Conservation (phyloP, 2,888 invertebrate genomes). For the Spisula solida region DNA sequence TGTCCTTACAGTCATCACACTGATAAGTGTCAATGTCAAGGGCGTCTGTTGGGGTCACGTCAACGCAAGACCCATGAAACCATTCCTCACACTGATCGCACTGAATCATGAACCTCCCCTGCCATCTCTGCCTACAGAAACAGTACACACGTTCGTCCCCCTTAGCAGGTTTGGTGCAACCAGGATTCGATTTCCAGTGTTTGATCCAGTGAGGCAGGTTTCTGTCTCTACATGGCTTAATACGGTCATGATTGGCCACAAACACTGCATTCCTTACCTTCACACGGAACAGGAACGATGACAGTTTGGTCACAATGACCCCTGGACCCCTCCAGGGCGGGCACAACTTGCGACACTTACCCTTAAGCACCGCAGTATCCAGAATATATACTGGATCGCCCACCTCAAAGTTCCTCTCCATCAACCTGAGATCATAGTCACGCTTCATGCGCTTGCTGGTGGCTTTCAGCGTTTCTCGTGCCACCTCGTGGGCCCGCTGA, state of each 20-base stretch:
- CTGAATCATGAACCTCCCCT: no score
- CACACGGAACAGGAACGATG: constrained; percentile 50
- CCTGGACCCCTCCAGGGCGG: constrained; percentile 64
- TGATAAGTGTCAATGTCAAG: no score
- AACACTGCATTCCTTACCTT: not conserved
- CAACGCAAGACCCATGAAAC: no score
- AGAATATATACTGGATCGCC: constrained; percentile 59
- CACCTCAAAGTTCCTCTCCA: constrained; percentile 38
- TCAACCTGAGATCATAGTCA: constrained; percentile 49
- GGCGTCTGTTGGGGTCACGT: no score
- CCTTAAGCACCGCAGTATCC: constrained; percentile 24
- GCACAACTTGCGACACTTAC: constrained; percentile 44
- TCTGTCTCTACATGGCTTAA: constrained; percentile 53
- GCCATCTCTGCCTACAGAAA: not conserved
- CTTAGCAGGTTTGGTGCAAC: not conserved
- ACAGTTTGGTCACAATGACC: constrained; percentile 53
- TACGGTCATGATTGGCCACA: constrained; percentile 56
- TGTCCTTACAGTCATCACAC: no score
- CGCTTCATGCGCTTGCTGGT: constrained; percentile 30
- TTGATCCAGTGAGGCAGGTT: constrained; percentile 44
- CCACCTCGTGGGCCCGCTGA: not conserved
- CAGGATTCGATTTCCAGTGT: not conserved
- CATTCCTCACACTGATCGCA: no score
- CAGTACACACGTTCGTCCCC: not conserved
- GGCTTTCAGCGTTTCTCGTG: not conserved